These are phyloP conservation scores for Triplophysa bombifrons DNA, from an alignment of 2,797 vertebrate species.

Conservation along the genomic window DNA sequence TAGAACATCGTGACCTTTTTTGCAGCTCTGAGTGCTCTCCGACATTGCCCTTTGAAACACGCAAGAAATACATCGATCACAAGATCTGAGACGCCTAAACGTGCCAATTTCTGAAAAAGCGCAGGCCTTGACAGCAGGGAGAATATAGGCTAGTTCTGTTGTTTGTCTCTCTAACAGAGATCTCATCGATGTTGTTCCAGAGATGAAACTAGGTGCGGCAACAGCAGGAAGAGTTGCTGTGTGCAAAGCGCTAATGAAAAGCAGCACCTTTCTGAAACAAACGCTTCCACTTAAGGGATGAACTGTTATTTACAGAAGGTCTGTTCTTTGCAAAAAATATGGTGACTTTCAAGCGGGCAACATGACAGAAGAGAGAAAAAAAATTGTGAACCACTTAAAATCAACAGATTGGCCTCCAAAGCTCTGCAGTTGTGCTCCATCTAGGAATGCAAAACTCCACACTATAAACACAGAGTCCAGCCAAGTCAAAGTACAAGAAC, in stretches of 20 bases:
- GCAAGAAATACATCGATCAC: slow-evolving; percentile 46
- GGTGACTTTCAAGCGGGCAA: background rate
- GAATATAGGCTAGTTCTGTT: slow-evolving; percentile 28
- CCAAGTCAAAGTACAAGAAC: slow-evolving; percentile 61
- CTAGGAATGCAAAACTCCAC: slow-evolving; percentile 70
- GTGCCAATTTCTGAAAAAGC: slow-evolving; percentile 40
- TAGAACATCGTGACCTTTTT: slow-evolving; percentile 38
- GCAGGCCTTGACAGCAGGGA: slow-evolving; percentile 20
- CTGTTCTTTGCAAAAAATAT: background rate
- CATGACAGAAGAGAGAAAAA: slow-evolving; percentile 15
- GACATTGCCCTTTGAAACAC: slow-evolving; percentile 18
- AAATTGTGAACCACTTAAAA: slow-evolving; percentile 44
- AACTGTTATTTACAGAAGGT: slow-evolving; percentile 29
- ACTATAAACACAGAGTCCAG: slow-evolving; percentile 68
- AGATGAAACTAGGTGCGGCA: slow-evolving; percentile 46
- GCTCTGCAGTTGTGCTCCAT: slow-evolving; percentile 58
- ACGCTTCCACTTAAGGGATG: slow-evolving; percentile 32
- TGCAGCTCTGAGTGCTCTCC: slow-evolving; percentile 24
- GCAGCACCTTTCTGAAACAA: slow-evolving; percentile 45
- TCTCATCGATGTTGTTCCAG: slow-evolving; percentile 44
- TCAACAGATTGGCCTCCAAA: slow-evolving; percentile 49
- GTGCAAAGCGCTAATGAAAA: slow-evolving; percentile 52
- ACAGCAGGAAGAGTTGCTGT: slow-evolving; percentile 43
- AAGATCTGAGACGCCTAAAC: slow-evolving; percentile 63
- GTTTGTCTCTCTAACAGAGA: slow-evolving; percentile 31